Evolutionary conservation across 2,888 invertebrate genomes (phyloP).

Genomic region (Mythimna pallens): DNA sequence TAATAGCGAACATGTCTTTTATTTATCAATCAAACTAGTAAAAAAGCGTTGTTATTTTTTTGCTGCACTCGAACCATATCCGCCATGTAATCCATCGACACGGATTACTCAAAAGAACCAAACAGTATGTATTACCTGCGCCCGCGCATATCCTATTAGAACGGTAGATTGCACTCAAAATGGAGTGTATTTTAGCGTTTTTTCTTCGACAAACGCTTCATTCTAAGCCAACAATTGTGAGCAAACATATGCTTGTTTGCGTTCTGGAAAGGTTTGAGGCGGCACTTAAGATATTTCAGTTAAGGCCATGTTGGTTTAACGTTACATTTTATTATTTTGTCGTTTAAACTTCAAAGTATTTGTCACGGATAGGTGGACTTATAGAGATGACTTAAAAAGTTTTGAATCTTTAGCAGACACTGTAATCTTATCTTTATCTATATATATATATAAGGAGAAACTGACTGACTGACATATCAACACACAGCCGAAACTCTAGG

Average conservation of each 20-base stretch:
- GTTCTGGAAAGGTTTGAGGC: constrained; percentile 77
- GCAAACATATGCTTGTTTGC: constrained; percentile 80
- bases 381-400: constrained; percentile 1
- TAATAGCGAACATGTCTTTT: constrained; percentile 33
- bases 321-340: constrained; percentile 55
- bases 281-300: constrained; percentile 73
- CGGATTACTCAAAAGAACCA: constrained; percentile 74
- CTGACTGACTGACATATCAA: too few species aligned
- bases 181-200: constrained; percentile 56
- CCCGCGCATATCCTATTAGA: constrained; percentile 77
- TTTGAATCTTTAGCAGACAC: background rate
- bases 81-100: constrained; percentile 40
- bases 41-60: constrained; percentile 33
- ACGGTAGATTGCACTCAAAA: constrained; percentile 80
- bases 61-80: constrained; percentile 36
- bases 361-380: constrained; percentile 46
- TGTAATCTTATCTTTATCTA: background rate
- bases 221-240: constrained; percentile 78
- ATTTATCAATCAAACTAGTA: constrained; percentile 8
- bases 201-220: constrained; percentile 72
- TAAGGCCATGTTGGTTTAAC: constrained; percentile 65
- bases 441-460: too few species aligned
- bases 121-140: constrained; percentile 63
- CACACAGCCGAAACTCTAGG: too few species aligned
- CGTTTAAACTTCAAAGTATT: constrained; percentile 14